Conservation (phyloP, 2,797 vertebrate genomes). For the Podarcis lilfordi region DNA sequence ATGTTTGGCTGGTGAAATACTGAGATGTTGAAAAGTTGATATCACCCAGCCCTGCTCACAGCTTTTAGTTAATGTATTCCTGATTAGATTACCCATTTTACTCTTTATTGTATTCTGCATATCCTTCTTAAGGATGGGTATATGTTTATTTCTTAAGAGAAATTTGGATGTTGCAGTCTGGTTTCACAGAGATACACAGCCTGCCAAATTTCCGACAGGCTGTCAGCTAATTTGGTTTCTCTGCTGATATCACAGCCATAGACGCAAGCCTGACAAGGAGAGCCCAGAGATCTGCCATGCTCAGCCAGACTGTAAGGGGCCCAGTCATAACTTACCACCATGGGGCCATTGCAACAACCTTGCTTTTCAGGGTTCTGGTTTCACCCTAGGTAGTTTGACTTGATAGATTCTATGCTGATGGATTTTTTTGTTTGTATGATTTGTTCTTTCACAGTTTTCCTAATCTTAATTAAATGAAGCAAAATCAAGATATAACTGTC, state of each 20-base stretch:
- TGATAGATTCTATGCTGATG: background rate
- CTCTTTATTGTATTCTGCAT: background rate
- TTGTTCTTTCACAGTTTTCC: background rate
- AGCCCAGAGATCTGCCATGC: background rate
- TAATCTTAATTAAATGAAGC: background rate
- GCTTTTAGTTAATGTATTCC: slow-evolving; percentile 24
- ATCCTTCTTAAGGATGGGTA: slow-evolving; percentile 5
- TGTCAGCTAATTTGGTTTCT: background rate
- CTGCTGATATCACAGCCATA: background rate
- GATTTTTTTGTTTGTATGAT: background rate
- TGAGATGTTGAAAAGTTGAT: no score
- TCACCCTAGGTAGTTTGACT: background rate
- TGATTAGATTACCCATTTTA: background rate
- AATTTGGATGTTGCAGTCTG: background rate
- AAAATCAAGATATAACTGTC: background rate
- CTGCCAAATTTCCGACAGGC: background rate
- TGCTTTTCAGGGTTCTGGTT: background rate
- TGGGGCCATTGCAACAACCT: background rate
- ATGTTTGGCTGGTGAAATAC: no score
- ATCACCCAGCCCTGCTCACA: no score
- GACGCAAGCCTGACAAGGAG: no score
- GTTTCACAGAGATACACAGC: background rate
- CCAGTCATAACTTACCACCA: no score
- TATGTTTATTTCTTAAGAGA: background rate
- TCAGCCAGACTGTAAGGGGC: background rate